These are phyloP conservation scores for Drosophila lacertosa DNA, from an alignment of 1,140 invertebrate species.

Conservation along the genomic window DNA sequence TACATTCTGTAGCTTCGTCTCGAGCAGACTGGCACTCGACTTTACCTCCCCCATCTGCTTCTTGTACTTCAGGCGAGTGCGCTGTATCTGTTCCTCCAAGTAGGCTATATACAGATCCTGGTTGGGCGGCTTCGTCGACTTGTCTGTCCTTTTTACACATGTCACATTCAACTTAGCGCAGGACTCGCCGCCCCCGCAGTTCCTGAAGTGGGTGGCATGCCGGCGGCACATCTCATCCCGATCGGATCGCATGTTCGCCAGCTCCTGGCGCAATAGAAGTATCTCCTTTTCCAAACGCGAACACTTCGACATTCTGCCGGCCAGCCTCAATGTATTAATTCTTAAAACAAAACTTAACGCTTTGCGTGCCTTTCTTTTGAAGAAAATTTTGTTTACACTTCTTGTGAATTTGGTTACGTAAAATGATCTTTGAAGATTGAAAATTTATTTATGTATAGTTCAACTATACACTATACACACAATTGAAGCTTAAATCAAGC, in stretches of 20 bases:
- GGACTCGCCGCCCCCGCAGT: constrained; percentile 4
- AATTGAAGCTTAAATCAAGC: neutral
- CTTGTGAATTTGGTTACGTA: constrained; percentile 18
- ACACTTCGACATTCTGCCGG: constrained; percentile 18
- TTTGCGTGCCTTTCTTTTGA: neutral
- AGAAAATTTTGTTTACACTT: constrained; percentile 35
- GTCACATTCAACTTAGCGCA: neutral
- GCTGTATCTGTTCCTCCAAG: constrained; percentile 61
- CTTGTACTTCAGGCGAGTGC: constrained; percentile 46
- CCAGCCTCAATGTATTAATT: neutral
- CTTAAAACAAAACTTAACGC: neutral
- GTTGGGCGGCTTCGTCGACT: constrained; percentile 1
- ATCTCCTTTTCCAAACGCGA: constrained; percentile 43
- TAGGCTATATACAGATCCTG: constrained; percentile 52
- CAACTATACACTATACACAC: neutral
- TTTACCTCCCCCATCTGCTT: constrained; percentile 49
- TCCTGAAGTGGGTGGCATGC: constrained; percentile 2
- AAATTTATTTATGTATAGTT: constrained; percentile 1
- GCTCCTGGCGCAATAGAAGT: constrained; percentile 23
- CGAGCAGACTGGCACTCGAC: constrained; percentile 33
- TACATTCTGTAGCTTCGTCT: constrained; percentile 41
- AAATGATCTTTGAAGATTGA: constrained; percentile 2
- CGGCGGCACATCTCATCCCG: constrained; percentile 19
- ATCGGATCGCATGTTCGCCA: constrained; percentile 6
- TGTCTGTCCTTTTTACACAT: neutral